Evolutionary conservation across 2,888 invertebrate genomes (phyloP).

Genomic region (Cerceris rybyensis): DNA sequence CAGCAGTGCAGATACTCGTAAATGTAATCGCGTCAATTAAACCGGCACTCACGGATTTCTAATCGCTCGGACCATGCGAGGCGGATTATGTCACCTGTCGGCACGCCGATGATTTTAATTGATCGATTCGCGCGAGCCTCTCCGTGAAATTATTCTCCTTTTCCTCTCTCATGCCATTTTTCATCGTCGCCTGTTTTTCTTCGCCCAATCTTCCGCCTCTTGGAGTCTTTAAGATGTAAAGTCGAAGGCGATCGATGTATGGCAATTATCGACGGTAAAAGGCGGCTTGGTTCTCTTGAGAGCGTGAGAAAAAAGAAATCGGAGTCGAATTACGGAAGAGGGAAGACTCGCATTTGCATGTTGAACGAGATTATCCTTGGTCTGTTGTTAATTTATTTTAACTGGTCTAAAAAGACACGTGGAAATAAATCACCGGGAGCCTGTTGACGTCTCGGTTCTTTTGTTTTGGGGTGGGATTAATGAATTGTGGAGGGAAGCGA

Average conservation of each 20-base stretch:
- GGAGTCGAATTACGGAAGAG: no score
- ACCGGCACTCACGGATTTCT: constrained; percentile 56
- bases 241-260: no score
- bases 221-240: not conserved
- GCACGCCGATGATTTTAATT: constrained; percentile 50
- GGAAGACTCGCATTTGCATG: no score
- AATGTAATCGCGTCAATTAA: constrained; percentile 59
- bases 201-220: constrained; percentile 4
- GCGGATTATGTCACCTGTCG: constrained; percentile 54
- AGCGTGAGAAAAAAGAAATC: not conserved
- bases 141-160: constrained; percentile 10
- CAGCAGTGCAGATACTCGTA: constrained; percentile 30
- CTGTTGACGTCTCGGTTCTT: no score
- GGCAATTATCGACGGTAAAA: no score
- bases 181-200: not conserved
- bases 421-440: no score
- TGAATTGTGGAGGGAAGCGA: no score
- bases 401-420: no score
- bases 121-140: constrained; percentile 29
- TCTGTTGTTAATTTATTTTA: no score
- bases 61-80: constrained; percentile 46
- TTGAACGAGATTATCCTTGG: no score
- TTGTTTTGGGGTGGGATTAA: no score
- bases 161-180: not conserved
- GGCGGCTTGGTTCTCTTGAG: not conserved